These are phyloP conservation scores for Mus spretus DNA, from an alignment of 2,797 vertebrate species.

Conservation along the genomic window DNA sequence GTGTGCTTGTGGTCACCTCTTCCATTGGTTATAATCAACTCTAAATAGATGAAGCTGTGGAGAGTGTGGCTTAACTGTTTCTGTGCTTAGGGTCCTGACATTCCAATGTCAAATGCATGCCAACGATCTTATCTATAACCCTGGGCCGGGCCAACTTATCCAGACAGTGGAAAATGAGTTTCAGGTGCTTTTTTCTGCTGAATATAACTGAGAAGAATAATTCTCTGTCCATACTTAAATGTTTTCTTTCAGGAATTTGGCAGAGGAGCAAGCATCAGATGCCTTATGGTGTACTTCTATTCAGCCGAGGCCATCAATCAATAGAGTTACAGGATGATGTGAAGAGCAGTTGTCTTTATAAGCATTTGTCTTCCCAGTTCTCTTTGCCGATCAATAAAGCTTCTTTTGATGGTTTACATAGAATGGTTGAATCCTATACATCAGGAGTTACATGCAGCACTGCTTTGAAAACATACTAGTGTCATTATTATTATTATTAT, in stretches of 20 bases:
- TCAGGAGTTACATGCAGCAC: neutral
- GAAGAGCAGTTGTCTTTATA: neutral
- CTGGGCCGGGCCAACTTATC: slow-evolving; percentile 40
- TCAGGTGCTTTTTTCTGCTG: slow-evolving; percentile 52
- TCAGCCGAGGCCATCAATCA: neutral
- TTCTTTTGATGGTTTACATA: slow-evolving; percentile 37
- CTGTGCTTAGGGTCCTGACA: neutral
- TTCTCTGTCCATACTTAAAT: slow-evolving; percentile 28
- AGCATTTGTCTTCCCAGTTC: slow-evolving; percentile 51
- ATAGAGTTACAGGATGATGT: neutral
- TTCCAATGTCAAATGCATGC: neutral
- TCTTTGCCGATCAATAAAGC: neutral
- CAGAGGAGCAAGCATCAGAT: slow-evolving; percentile 32
- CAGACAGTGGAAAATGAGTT: slow-evolving; percentile 67
- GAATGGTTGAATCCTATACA: neutral
- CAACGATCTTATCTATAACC: slow-evolving; percentile 32
- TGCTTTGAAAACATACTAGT: slow-evolving; percentile 13
- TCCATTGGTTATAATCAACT: neutral
- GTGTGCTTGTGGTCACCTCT: neutral
- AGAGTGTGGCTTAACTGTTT: neutral
- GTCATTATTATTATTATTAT: neutral
- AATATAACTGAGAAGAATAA: slow-evolving; percentile 47
- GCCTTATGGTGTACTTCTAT: neutral
- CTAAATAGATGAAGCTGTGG: neutral
- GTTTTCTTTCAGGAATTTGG: slow-evolving; percentile 24